Evolutionary conservation across 1,140 invertebrate genomes (phyloP).

Genomic region (Chlorops oryzae): DNA sequence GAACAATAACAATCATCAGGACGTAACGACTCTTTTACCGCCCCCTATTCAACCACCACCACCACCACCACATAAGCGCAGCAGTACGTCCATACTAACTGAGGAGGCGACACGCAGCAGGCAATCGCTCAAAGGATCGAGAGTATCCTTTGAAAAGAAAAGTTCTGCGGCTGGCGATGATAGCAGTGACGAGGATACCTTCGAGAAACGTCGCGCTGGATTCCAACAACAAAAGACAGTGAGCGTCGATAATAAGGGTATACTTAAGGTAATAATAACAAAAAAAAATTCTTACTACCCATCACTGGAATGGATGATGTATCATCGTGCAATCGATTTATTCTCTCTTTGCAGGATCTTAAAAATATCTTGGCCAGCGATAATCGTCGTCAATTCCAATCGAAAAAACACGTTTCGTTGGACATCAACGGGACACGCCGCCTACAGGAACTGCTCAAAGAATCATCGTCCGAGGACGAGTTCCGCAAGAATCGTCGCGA

Average conservation of each 20-base stretch:
- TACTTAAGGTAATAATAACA: constrained; percentile 28
- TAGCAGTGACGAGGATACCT: constrained; percentile 45
- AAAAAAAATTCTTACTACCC: background rate
- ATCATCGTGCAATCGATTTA: background rate
- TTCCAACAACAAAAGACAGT: constrained; percentile 46
- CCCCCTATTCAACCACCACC: constrained; percentile 32
- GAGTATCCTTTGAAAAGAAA: constrained; percentile 39
- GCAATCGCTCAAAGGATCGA: constrained; percentile 40
- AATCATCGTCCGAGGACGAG: constrained; percentile 44
- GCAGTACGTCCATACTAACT: constrained; percentile 17
- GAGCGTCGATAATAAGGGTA: constrained; percentile 45
- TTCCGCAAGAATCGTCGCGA: constrained; percentile 42
- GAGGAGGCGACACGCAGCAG: constrained; percentile 42
- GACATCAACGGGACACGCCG: constrained; percentile 41
- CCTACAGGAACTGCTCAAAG: constrained; percentile 40
- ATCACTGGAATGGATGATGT: too few species aligned
- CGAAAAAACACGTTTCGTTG: constrained; percentile 45
- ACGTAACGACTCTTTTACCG: constrained; percentile 30
- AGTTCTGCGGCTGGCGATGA: constrained; percentile 17
- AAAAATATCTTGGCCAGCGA: constrained; percentile 38
- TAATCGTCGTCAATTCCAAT: constrained; percentile 43
- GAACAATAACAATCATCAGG: constrained; percentile 25
- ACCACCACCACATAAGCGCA: constrained; percentile 38
- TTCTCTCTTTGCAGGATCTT: constrained; percentile 23
- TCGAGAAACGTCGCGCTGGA: constrained; percentile 38